phyloP scores from a whole-genome alignment of 2,888 invertebrate species.

The Patella caerulea region DNA sequence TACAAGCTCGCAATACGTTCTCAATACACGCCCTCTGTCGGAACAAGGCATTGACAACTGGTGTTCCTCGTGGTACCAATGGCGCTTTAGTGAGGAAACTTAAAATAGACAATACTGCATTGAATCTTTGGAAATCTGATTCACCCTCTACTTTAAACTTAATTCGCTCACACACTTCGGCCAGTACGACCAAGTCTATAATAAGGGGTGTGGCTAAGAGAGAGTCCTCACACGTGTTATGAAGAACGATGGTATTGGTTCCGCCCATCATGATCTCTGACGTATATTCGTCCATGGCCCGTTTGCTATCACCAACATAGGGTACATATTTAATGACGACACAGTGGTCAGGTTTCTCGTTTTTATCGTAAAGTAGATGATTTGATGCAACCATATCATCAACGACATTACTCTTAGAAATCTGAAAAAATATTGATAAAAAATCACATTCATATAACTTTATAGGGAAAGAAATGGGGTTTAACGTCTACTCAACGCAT shows the following conservation, averaged over 20 bases:
- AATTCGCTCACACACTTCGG: constrained; percentile 88
- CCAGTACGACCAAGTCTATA: constrained; percentile 88
- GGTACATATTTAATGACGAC: constrained; percentile 95
- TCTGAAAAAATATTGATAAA: constrained; percentile 74
- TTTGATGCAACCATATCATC: constrained; percentile 96
- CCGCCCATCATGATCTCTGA: constrained; percentile 97
- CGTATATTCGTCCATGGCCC: constrained; percentile 97
- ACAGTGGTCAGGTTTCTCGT: constrained; percentile 92
- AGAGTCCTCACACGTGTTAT: constrained; percentile 98
- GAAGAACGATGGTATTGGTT: constrained; percentile 90
- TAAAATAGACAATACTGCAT: constrained; percentile 85
- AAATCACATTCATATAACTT: not conserved
- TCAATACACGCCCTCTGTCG: constrained; percentile 89
- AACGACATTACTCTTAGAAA: constrained; percentile 95
- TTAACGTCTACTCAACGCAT: no score
- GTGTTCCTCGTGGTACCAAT: constrained; percentile 83
- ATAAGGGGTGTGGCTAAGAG: constrained; percentile 93
- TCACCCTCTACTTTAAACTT: constrained; percentile 57
- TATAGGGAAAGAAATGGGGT: not conserved
- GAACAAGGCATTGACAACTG: constrained; percentile 91
- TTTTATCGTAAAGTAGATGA: constrained; percentile 82
- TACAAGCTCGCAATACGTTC: constrained; percentile 83
- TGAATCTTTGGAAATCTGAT: constrained; percentile 76
- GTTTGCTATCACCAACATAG: constrained; percentile 96
- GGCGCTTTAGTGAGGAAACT: constrained; percentile 94